phyloP scores from a whole-genome alignment of 2,113 vertebrate species.

The Erythrocebus patas region DNA sequence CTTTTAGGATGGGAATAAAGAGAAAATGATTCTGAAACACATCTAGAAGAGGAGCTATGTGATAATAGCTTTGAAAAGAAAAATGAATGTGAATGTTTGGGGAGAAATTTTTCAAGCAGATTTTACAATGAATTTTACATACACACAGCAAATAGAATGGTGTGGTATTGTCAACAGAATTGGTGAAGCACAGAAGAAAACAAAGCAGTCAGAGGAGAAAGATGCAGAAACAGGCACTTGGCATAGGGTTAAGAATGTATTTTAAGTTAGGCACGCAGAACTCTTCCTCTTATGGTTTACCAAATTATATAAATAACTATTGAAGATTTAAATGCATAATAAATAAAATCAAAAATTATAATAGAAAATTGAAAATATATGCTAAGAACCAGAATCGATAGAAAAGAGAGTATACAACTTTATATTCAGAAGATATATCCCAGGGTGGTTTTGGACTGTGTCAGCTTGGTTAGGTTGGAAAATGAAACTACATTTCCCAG shows the following conservation, averaged over 20 bases:
- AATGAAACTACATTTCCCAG: background rate
- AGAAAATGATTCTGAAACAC: background rate
- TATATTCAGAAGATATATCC: background rate
- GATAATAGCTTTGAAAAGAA: background rate
- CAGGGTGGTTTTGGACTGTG: background rate
- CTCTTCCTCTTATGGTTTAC: background rate
- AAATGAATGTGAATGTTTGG: background rate
- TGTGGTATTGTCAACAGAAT: background rate
- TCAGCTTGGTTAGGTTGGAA: too few relatives aligned
- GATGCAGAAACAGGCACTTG: background rate
- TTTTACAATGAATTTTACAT: background rate
- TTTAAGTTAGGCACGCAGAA: background rate
- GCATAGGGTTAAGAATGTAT: background rate
- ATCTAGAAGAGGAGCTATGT: background rate
- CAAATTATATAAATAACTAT: background rate
- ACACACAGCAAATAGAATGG: background rate
- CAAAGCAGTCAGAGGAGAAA: background rate
- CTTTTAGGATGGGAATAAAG: background rate
- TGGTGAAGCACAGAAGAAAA: background rate
- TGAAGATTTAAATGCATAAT: background rate
- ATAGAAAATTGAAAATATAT: background rate
- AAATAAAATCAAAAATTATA: background rate
- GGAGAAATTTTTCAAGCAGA: background rate
- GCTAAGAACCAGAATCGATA: background rate
- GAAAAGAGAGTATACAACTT: fast-evolving